These are phyloP conservation scores for Danio jaintianensis DNA, from an alignment of 2,797 vertebrate genomes.

Conservation along the genomic window DNA sequence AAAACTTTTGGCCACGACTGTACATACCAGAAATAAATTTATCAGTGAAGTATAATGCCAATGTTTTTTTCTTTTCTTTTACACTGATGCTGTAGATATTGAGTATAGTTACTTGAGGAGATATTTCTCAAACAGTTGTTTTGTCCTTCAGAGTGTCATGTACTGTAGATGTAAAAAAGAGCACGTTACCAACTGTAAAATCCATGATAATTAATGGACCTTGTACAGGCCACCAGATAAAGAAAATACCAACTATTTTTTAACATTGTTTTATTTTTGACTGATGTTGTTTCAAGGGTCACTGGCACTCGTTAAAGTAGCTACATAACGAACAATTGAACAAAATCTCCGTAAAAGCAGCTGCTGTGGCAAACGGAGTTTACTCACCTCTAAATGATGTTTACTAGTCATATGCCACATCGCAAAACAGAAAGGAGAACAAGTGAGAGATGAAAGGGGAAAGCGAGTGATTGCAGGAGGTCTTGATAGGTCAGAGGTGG, in stretches of 20 bases:
- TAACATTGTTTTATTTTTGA: neutral
- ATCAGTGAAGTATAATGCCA: neutral
- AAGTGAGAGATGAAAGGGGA: neutral
- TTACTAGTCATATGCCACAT: constrained; percentile 18
- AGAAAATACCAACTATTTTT: neutral
- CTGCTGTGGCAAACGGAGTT: neutral
- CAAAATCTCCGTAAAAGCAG: neutral
- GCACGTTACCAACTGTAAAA: neutral
- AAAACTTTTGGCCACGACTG: too few relatives aligned
- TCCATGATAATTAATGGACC: constrained; percentile 43
- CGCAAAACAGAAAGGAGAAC: constrained; percentile 28
- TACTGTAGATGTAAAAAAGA: neutral
- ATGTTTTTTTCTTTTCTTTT: neutral
- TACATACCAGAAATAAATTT: neutral
- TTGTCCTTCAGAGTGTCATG: neutral
- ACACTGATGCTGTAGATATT: neutral
- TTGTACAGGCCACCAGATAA: constrained; percentile 35
- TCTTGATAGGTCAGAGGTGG: constrained; percentile 68
- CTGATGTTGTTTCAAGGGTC: constrained; percentile 46
- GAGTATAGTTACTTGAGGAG: neutral
- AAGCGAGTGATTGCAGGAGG: constrained; percentile 60
- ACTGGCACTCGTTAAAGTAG: neutral
- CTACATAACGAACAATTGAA: neutral
- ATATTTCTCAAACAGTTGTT: neutral
- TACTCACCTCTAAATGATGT: neutral